These are phyloP conservation scores for Ciconia boyciana DNA, from an alignment of 2,113 vertebrate species.

Conservation along the genomic window DNA sequence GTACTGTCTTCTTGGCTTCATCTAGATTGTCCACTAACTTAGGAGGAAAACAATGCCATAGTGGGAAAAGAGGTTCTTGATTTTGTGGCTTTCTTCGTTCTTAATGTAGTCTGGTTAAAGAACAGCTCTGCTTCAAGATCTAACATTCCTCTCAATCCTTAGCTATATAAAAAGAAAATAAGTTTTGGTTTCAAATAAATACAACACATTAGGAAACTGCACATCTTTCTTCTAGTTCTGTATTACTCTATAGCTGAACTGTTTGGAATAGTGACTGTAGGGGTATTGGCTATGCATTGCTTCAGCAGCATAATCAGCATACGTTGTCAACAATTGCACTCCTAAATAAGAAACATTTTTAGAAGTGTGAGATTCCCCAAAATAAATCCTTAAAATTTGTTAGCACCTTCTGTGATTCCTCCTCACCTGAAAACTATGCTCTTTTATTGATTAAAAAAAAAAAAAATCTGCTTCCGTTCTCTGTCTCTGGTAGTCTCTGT, in stretches of 20 bases:
- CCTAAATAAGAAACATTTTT: background rate
- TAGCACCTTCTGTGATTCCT: background rate
- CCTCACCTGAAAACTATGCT: background rate
- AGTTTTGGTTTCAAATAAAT: background rate
- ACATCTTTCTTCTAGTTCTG: background rate
- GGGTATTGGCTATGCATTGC: background rate
- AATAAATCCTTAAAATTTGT: background rate
- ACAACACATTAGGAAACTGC: background rate
- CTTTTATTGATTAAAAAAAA: background rate
- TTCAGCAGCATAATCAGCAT: background rate
- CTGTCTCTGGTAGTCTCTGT: background rate
- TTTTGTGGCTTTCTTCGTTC: background rate
- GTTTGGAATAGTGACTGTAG: background rate
- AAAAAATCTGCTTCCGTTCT: background rate
- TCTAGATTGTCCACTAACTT: background rate
- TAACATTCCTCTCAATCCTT: background rate
- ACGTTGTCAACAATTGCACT: background rate
- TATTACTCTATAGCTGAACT: background rate
- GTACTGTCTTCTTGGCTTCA: background rate
- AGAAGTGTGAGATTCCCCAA: background rate
- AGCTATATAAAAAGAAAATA: background rate
- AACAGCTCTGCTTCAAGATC: background rate
- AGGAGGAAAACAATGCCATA: background rate
- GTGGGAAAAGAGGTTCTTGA: background rate
- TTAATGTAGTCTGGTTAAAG: background rate